phyloP scores from a whole-genome alignment of 1,140 invertebrate species.

The Papilio glaucus region DNA sequence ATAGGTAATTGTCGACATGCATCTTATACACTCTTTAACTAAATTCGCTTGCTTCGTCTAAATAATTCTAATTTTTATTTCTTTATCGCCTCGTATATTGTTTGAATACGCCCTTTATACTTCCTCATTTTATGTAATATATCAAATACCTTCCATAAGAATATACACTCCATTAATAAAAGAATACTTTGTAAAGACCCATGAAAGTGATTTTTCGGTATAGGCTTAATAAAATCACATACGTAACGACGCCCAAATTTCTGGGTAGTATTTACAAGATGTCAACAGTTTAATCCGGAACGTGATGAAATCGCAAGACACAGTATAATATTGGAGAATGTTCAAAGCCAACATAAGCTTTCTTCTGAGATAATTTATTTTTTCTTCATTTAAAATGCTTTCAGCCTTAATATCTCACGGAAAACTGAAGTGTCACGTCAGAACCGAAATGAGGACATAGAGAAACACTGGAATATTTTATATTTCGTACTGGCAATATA shows the following conservation, averaged over 20 bases:
- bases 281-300: slow-evolving; percentile 46
- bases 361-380: slow-evolving; percentile 48
- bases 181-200: background rate
- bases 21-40: too few species aligned
- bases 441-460: slow-evolving; percentile 29
- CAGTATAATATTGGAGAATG: slow-evolving; percentile 49
- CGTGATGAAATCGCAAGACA: slow-evolving; percentile 50
- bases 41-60: too few species aligned
- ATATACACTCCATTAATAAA: background rate
- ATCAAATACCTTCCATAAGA: background rate
- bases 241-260: slow-evolving; percentile 23
- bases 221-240: slow-evolving; percentile 16
- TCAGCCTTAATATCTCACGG: slow-evolving; percentile 38
- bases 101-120: too few species aligned
- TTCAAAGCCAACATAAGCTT: slow-evolving; percentile 48
- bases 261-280: slow-evolving; percentile 33
- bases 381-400: slow-evolving; percentile 43
- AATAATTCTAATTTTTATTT: too few species aligned
- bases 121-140: too few species aligned
- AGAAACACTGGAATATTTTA: slow-evolving; percentile 28
- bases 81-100: too few species aligned
- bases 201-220: background rate
- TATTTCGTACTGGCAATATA: background rate
- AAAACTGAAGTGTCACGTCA: slow-evolving; percentile 39
- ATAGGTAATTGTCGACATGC: too few species aligned